phyloP scores from a whole-genome alignment of 2,888 invertebrate genomes.

The Heliconius cydno region DNA sequence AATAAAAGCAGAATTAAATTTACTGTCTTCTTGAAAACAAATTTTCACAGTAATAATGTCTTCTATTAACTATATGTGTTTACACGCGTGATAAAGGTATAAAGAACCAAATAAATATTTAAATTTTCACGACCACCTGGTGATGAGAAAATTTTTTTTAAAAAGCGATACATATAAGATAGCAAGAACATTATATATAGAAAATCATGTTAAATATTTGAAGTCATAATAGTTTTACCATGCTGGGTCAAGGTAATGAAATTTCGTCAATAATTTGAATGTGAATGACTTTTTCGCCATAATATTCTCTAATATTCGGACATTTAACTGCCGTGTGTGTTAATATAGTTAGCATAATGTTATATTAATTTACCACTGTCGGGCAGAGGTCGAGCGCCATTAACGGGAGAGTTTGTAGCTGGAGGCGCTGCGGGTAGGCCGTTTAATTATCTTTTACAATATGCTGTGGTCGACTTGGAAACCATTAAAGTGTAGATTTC shows the following conservation, averaged over 20 bases:
- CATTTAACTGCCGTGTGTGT: constrained; percentile 30
- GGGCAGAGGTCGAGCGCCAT: constrained; percentile 37
- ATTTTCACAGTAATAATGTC: not conserved
- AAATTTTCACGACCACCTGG: constrained; percentile 34
- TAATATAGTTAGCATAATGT: constrained; percentile 42
- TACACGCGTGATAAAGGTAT: not conserved
- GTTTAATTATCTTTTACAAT: constrained; percentile 30
- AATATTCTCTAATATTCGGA: constrained; percentile 21
- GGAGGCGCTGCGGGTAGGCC: constrained; percentile 27
- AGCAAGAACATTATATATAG: not conserved
- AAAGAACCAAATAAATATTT: not conserved
- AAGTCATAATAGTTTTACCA: not conserved
- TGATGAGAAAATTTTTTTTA: constrained; percentile 16
- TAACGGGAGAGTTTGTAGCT: constrained; percentile 32
- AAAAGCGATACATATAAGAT: constrained; percentile 12
- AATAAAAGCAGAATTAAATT: too few relatives aligned
- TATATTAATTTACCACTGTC: constrained; percentile 38
- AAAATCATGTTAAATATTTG: not conserved
- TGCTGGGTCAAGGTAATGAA: constrained; percentile 19
- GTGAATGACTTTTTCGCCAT: constrained; percentile 16
- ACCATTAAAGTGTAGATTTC: not conserved
- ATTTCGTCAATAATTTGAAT: constrained; percentile 14
- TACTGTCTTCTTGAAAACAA: not conserved
- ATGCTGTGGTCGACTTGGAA: constrained; percentile 13
- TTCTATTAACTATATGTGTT: not conserved